A percentile compares a stretch with the other conserved stretches of the same genome.
Conservation (phyloP, 2,888 invertebrate genomes). For the Allophyes oxyacanthae region DNA sequence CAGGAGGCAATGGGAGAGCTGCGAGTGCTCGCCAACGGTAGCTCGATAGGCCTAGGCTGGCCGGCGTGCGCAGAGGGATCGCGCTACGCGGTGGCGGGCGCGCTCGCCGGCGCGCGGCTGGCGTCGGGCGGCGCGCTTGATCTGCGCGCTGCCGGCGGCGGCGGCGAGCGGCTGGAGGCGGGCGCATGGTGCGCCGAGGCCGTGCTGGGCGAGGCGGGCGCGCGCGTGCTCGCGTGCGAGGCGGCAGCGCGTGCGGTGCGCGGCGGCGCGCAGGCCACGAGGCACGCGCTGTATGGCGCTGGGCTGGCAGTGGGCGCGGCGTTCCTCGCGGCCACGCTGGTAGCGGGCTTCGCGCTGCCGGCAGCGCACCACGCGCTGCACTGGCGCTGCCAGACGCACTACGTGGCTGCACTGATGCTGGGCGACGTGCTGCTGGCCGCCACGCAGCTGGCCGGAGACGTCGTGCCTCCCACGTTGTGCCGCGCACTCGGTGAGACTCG, state of each 20-base stretch:
- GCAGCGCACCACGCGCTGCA: constrained; percentile 96
- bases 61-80: constrained; percentile 86
- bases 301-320: constrained; percentile 94
- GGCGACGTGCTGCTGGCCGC: constrained; percentile 94
- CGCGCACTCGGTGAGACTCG: constrained; percentile 91
- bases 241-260: constrained; percentile 84
- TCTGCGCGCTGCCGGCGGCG: constrained; percentile 66
- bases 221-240: constrained; percentile 82
- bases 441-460: constrained; percentile 92
- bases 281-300: constrained; percentile 93
- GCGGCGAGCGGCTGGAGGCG: constrained; percentile 78
- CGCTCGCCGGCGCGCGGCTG: constrained; percentile 85
- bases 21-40: constrained; percentile 69
- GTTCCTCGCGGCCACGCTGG: constrained; percentile 94
- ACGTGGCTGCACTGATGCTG: constrained; percentile 94
- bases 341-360: constrained; percentile 94
- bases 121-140: constrained; percentile 87
- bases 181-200: constrained; percentile 88
- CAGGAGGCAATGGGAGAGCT: constrained; percentile 74
- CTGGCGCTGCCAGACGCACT: constrained; percentile 96
- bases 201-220: constrained; percentile 73
- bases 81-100: constrained; percentile 90
- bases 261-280: constrained; percentile 82
- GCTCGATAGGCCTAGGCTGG: constrained; percentile 85
- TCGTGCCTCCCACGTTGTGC: constrained; percentile 90